Percentiles rank a stretch among this genome's conserved stretches.
These are phyloP conservation scores for Drosophila koepferae DNA, from an alignment of 2,888 invertebrate genomes.

Conservation along the genomic window DNA sequence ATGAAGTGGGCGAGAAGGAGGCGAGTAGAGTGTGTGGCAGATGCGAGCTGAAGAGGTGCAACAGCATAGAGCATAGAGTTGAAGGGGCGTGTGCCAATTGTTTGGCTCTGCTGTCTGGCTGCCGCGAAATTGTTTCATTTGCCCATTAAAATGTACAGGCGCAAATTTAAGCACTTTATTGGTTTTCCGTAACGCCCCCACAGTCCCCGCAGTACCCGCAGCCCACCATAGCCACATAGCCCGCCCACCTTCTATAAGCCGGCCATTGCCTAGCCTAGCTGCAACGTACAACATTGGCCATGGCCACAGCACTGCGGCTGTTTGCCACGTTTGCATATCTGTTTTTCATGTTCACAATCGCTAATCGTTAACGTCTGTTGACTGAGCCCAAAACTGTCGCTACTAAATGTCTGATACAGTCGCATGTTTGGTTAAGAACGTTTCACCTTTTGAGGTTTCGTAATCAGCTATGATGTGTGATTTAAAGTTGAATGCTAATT, in stretches of 20 bases:
- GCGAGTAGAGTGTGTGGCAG: no score
- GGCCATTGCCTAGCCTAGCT: neutral
- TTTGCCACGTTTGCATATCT: conserved; percentile 77
- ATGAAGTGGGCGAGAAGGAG: conserved; percentile 23
- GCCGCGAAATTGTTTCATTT: conserved; percentile 72
- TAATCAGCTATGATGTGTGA: neutral
- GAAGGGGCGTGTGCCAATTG: conserved; percentile 20
- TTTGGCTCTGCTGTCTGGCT: conserved; percentile 21
- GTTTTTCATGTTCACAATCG: conserved; percentile 74
- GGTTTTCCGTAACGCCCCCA: conserved; percentile 56
- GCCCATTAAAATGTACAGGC: conserved; percentile 74
- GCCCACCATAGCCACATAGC: neutral
- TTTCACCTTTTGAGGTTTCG: conserved; percentile 7
- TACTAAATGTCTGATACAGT: conserved; percentile 5
- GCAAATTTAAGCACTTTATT: conserved; percentile 76
- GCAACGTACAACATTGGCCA: conserved; percentile 27
- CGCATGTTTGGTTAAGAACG: conserved; percentile 3
- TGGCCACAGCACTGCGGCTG: conserved; percentile 60
- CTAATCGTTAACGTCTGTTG: conserved; percentile 66
- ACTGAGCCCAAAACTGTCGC: neutral
- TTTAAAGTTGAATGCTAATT: neutral
- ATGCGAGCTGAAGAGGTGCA: neutral
- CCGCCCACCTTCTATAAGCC: neutral
- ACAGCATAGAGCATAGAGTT: neutral
- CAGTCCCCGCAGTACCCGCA: no score